Percentiles rank a stretch among this genome's conserved stretches.
These are phyloP conservation scores for Chymomyza fuscimana DNA, from an alignment of 2,888 invertebrate genomes.

Conservation along the genomic window DNA sequence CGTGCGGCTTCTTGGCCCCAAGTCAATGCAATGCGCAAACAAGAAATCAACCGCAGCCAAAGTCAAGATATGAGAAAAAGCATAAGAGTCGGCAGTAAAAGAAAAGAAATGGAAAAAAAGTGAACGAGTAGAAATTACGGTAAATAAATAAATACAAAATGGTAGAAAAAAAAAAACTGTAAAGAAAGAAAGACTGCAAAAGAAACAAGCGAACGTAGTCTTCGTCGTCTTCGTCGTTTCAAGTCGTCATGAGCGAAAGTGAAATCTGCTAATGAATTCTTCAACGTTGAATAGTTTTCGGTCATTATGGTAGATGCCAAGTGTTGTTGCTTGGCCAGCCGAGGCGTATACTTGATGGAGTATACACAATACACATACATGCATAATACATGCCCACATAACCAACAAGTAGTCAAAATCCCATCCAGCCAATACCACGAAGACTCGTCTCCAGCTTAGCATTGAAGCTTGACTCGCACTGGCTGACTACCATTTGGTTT, in stretches of 20 bases:
- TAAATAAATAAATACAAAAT: slow-evolving; percentile 64
- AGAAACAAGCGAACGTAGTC: slow-evolving; percentile 64
- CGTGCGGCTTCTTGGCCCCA: slow-evolving; percentile 54
- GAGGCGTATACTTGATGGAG: slow-evolving; percentile 52
- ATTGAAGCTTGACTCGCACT: slow-evolving; percentile 32
- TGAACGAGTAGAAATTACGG: slow-evolving; percentile 74
- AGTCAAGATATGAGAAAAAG: slow-evolving; percentile 40
- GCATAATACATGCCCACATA: neutral
- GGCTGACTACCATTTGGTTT: slow-evolving; percentile 44
- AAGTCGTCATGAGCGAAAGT: slow-evolving; percentile 77
- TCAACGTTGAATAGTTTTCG: slow-evolving; percentile 77
- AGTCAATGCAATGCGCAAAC: slow-evolving; percentile 13
- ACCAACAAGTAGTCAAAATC: slow-evolving; percentile 1
- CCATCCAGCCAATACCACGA: slow-evolving; percentile 16
- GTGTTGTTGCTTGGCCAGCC: slow-evolving; percentile 36
- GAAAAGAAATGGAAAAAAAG: slow-evolving; percentile 41
- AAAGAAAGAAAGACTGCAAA: slow-evolving; percentile 24
- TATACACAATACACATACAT: neutral
- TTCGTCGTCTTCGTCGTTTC: slow-evolving; percentile 16
- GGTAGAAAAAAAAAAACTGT: slow-evolving; percentile 11
- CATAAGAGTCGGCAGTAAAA: slow-evolving; percentile 21
- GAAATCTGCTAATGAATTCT: slow-evolving; percentile 79
- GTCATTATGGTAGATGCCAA: slow-evolving; percentile 64
- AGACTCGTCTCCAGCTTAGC: slow-evolving; percentile 4
- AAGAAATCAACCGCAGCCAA: slow-evolving; percentile 48